Evolutionary conservation across 2,888 invertebrate species (phyloP), one percentile per base, ranked within the genome.

Genomic region (Clitarchus hookeri): DNA sequence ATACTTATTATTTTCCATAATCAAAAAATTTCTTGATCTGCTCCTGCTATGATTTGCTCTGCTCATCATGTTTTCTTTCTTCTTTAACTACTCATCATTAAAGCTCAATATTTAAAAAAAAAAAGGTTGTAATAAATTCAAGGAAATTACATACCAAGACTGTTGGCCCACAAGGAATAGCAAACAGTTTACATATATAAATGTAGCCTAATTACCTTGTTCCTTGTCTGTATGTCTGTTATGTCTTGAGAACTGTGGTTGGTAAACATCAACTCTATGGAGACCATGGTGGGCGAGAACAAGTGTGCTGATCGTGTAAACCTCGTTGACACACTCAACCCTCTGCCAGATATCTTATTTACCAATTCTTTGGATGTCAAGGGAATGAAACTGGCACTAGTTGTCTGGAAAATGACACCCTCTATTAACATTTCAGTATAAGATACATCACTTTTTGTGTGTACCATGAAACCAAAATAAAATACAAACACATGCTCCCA

Each of bases 221-320:
- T 94, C 79, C 94, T 94, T 87, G 98, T 91, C 89, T 94, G 93
- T 87, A 98, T 94, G 89, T 95, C 94, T 44, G 92, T 93, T 86
- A 97, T 89, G 36, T 91, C 93, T 79, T 94, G 94, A n/a, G 94
- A 93, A 82, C 93, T 93, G 89, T 94, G 93, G 92, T 98, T 99
- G 65, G 94, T 94, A 91, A 98, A 95, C 44, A 93, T 92, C 87
- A 98, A 91, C 91, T 98, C 97, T 19, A 98, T 92, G 27, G 96
- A 96, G 87, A 95, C 94, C 97, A 98, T 97, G 88, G 93, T 93
- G 8, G 95, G 93, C 13, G 97, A 97, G 92, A 95, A 96, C 85
- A 98, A 93, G 91, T 97, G 97, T 25, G 96, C 96, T 78, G 95
- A 93, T 89, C 98, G 94, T 0, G 96, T 94, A 92, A 96, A 98